Conservation (phyloP, 2,797 vertebrate species). For the Molossus alvarezi region DNA sequence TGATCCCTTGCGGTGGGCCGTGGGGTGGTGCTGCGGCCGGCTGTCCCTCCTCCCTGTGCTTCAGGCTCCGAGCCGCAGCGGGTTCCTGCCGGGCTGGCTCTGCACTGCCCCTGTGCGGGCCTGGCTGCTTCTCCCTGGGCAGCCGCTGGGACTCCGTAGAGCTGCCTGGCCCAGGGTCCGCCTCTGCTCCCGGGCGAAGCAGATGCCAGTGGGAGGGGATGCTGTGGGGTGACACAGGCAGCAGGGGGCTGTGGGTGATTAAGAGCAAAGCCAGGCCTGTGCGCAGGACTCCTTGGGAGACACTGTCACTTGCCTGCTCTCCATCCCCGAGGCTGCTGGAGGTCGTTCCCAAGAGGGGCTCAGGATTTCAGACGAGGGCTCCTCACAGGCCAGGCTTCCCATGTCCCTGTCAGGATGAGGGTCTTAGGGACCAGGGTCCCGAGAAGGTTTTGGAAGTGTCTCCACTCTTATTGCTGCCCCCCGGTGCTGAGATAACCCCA, state of each 20-base stretch:
- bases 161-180: not conserved
- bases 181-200: not conserved
- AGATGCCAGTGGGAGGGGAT: not conserved
- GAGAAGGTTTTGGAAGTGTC: not conserved
- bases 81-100: not conserved
- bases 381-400: not conserved
- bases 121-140: not conserved
- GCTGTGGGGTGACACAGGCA: not conserved
- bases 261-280: not conserved
- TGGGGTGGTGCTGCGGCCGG: too few relatives aligned
- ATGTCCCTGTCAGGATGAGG: not conserved
- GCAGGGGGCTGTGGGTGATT: not conserved
- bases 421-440: not conserved
- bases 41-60: not conserved
- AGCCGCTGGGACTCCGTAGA: not conserved
- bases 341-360: not conserved
- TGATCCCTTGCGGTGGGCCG: not conserved
- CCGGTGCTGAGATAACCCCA: slow-evolving; percentile 9
- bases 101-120: too few relatives aligned
- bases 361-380: not conserved
- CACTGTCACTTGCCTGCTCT: not conserved
- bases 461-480: not conserved
- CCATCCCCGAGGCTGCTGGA: not conserved
- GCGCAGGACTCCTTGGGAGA: not conserved
- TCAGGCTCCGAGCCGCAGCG: not conserved